phyloP scores from a whole-genome alignment of 1,140 invertebrate species.

The Acromyrmex charruanus region DNA sequence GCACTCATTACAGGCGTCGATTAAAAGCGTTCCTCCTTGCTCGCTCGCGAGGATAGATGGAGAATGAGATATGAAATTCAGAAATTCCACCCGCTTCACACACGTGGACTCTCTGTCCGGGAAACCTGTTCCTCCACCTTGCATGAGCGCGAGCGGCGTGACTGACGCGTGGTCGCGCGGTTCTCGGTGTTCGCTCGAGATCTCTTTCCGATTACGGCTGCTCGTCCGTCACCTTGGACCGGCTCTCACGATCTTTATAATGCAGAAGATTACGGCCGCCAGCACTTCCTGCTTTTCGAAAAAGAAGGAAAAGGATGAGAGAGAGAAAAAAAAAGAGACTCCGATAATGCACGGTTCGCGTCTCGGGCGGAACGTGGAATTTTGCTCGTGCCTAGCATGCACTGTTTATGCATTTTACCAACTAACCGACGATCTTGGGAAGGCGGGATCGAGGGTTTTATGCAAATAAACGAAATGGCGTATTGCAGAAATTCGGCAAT shows the following conservation, averaged over 20 bases:
- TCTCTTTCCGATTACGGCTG: constrained; percentile 65
- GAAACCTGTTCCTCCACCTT: constrained; percentile 60
- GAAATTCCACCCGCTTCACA: constrained; percentile 55
- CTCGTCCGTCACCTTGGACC: constrained; percentile 63
- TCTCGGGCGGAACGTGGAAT: constrained; percentile 43
- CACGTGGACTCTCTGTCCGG: constrained; percentile 32
- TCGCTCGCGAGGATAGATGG: constrained; percentile 15
- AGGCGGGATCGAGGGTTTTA: constrained; percentile 17
- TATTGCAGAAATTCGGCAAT: constrained; percentile 64
- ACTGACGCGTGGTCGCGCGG: constrained; percentile 76
- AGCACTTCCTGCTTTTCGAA: constrained; percentile 63
- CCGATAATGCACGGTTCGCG: constrained; percentile 47
- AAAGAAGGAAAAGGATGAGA: neutral
- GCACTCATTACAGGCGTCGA: constrained; percentile 31
- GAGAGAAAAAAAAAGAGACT: neutral
- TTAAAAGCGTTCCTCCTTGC: constrained; percentile 22
- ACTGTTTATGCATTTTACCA: neutral
- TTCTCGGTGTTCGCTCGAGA: constrained; percentile 49
- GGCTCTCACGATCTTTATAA: constrained; percentile 42
- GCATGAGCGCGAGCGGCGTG: constrained; percentile 69
- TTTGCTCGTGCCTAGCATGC: constrained; percentile 31
- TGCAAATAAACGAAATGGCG: constrained; percentile 65
- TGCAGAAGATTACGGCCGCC: constrained; percentile 37
- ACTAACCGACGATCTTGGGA: constrained; percentile 19
- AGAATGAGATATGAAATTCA: constrained; percentile 53